These are phyloP conservation scores for Drosophila kohkoa DNA, from an alignment of 1,140 invertebrate genomes.

Conservation along the genomic window DNA sequence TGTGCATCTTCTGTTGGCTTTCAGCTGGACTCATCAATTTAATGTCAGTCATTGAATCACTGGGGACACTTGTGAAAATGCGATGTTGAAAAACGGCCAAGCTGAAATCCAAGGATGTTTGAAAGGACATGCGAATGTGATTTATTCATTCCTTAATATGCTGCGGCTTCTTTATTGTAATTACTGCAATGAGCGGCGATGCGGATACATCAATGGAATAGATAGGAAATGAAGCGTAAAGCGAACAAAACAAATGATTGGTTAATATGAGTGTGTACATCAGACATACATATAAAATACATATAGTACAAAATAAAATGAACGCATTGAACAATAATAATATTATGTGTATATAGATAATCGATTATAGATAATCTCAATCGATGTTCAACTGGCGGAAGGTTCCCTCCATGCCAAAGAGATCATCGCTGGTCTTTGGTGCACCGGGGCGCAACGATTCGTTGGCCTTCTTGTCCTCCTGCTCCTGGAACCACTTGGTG, in stretches of 20 bases:
- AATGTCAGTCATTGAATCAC: constrained; percentile 34
- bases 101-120: background rate
- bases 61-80: background rate
- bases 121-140: constrained; percentile 10
- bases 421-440: constrained; percentile 91
- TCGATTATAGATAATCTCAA: constrained; percentile 78
- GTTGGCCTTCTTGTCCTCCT: constrained; percentile 90
- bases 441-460: constrained; percentile 90
- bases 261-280: constrained; percentile 44
- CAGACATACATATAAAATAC: constrained; percentile 37
- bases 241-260: constrained; percentile 67
- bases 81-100: background rate
- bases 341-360: constrained; percentile 6
- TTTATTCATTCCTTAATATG: constrained; percentile 73
- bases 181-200: constrained; percentile 50
- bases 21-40: constrained; percentile 22
- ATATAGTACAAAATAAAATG: constrained; percentile 14
- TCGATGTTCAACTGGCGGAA: constrained; percentile 92
- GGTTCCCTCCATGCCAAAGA: constrained; percentile 93
- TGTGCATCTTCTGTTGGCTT: constrained; percentile 1
- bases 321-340: constrained; percentile 13
- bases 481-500: constrained; percentile 90
- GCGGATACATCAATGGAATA: constrained; percentile 47
- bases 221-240: constrained; percentile 70
- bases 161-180: constrained; percentile 67